Base-by-base conservation (phyloP, 1,140 invertebrate genomes). In the Brevipalpus yothersi region DNA sequence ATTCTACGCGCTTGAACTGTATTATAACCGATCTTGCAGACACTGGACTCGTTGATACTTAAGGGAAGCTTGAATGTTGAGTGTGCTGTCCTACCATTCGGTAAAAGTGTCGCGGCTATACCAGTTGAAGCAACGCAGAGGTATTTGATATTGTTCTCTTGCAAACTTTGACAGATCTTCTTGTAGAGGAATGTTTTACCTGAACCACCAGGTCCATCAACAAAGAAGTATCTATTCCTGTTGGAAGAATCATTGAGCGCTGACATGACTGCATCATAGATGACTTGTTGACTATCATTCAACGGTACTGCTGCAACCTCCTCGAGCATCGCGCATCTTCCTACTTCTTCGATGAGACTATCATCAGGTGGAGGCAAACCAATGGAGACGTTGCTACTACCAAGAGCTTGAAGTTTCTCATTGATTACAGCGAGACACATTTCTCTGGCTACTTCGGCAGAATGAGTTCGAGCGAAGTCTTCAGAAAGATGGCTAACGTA, bases 131-230 rank as follows among this genome's bases (percentile, higher is more conserved):
- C 47, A 2, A 31, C 2, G 31, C 31, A 31, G 31, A 3, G 31
- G 5, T 31, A 31, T 31, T 31, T 5, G 31, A 31, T 5, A 31
- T 31, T 31, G n/a, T n/a, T n/a, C n/a, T n/a, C n/a, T n/a, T 5
- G 31, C 31, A 31, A 31, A 31, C 5, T 31, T 31, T 31, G 31
- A n/a, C n/a, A n/a, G n/a, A n/a, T n/a, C n/a, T n/a, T n/a, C n/a
- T 58, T 31, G 19, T 58, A 58, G 17, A 58, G 49, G 2, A 3
- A 53, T 40, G 57, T 58, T 45, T 58, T 58, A 1, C 57, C 57
- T 2, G 47, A 17, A 13, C 57, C 57, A 2, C 23, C 57, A 1
- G 42, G 7, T 1, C 57, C 57, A 47, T 47, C 23, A 4, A 58
- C 1, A n/a, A 47, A 47, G 31, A 58, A 55, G 13, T 55, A 12